These are phyloP conservation scores for Pseudorhombus dupliciocellatus DNA, from an alignment of 2,113 vertebrate species.

Conservation along the genomic window DNA sequence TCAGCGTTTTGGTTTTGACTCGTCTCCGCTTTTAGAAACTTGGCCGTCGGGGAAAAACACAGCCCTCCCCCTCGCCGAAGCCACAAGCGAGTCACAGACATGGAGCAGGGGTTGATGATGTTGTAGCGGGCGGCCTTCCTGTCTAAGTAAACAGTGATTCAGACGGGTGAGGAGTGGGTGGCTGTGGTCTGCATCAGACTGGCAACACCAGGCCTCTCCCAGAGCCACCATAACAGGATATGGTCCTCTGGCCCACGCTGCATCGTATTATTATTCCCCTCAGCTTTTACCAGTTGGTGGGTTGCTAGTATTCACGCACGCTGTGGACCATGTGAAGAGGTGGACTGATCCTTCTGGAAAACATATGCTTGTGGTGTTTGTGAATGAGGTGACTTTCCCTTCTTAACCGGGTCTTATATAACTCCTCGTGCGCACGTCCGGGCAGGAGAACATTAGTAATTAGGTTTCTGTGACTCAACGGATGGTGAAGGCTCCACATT, in stretches of 20 bases:
- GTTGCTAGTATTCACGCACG: conserved; percentile 47
- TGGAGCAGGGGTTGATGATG: conserved; percentile 70
- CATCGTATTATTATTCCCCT: conserved; percentile 67
- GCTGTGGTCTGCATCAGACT: conserved; percentile 67
- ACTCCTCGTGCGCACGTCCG: conserved; percentile 50
- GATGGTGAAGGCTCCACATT: conserved; percentile 19
- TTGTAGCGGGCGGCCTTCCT: conserved; percentile 66
- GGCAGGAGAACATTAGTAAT: conserved; percentile 64
- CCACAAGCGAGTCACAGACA: conserved; percentile 74
- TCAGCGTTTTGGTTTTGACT: conserved; percentile 61
- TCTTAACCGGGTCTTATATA: conserved; percentile 57
- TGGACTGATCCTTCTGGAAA: conserved; percentile 59
- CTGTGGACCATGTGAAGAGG: conserved; percentile 40
- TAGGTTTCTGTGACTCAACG: conserved; percentile 67
- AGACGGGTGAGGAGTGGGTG: conserved; percentile 71
- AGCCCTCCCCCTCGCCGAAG: conserved; percentile 49
- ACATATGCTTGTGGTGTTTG: conserved; percentile 62
- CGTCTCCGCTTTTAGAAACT: conserved; percentile 76
- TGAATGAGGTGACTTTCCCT: conserved; percentile 59
- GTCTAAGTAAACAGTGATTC: conserved; percentile 81
- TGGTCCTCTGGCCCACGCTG: conserved; percentile 62
- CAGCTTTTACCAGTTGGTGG: conserved; percentile 52
- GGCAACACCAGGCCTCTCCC: conserved; percentile 61
- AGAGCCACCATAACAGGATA: conserved; percentile 79
- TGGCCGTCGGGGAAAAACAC: conserved; percentile 67